phyloP scores from a whole-genome alignment of 2,113 vertebrate genomes.

The Martes martes region DNA sequence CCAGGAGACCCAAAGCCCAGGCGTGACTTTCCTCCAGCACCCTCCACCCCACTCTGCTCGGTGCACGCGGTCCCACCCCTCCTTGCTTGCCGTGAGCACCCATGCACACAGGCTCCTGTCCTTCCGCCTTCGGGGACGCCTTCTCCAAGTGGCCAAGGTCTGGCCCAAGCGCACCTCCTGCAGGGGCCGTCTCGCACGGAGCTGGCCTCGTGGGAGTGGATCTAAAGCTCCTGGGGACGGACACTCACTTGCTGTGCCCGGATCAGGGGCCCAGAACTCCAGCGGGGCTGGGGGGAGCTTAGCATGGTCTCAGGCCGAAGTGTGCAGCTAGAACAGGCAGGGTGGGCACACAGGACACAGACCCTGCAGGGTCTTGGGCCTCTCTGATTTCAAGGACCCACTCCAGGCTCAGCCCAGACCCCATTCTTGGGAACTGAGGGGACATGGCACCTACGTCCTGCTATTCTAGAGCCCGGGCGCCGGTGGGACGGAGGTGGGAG shows the following conservation, averaged over 20 bases:
- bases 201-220: not conserved
- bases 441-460: not conserved
- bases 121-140: not conserved
- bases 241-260: not conserved
- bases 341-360: not conserved
- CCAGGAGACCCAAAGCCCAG: not conserved
- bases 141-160: not conserved
- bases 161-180: not conserved
- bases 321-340: not conserved
- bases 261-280: not conserved
- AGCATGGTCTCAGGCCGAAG: not conserved
- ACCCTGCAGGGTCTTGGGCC: fast-evolving
- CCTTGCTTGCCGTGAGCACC: fast-evolving
- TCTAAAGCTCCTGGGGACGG: not conserved
- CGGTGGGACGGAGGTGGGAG: not conserved
- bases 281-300: not conserved
- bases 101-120: fast-evolving
- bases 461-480: not conserved
- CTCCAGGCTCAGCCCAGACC: not conserved
- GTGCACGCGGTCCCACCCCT: not conserved
- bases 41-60: not conserved
- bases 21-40: not conserved
- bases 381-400: not conserved
- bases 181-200: not conserved
- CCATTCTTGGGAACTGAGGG: too few species aligned